Conservation (phyloP, 2,888 invertebrate species). For the Rhagonycha lutea region DNA sequence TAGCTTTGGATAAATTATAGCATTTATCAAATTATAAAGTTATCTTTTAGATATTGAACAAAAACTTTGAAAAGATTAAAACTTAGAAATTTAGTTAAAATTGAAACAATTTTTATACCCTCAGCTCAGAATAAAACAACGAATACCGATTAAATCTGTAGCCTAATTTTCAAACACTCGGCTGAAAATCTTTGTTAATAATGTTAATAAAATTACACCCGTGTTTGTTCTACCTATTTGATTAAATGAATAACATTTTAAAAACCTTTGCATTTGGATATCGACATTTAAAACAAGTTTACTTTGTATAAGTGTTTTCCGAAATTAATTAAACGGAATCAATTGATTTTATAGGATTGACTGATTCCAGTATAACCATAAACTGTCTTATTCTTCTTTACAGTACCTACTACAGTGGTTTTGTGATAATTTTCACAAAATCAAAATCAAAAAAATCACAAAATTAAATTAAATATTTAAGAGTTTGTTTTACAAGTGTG, state of each 20-base stretch:
- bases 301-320: background rate
- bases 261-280: background rate
- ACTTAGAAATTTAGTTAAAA: background rate
- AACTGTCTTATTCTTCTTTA: background rate
- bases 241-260: background rate
- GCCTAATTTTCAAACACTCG: background rate
- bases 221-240: background rate
- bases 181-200: background rate
- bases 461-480: too few species aligned
- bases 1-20: background rate
- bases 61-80: background rate
- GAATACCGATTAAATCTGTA: background rate
- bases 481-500: too few species aligned
- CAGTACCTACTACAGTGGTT: too few species aligned
- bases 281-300: background rate
- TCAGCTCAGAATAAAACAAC: background rate
- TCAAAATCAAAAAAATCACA: too few species aligned
- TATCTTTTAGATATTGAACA: too few species aligned
- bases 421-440: too few species aligned
- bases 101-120: background rate
- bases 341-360: background rate
- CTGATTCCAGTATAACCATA: background rate
- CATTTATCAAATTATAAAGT: background rate
- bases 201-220: background rate
- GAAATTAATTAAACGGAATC: background rate